phyloP scores from a whole-genome alignment of 2,113 vertebrate genomes.

The Gasterosteus nipponicus region DNA sequence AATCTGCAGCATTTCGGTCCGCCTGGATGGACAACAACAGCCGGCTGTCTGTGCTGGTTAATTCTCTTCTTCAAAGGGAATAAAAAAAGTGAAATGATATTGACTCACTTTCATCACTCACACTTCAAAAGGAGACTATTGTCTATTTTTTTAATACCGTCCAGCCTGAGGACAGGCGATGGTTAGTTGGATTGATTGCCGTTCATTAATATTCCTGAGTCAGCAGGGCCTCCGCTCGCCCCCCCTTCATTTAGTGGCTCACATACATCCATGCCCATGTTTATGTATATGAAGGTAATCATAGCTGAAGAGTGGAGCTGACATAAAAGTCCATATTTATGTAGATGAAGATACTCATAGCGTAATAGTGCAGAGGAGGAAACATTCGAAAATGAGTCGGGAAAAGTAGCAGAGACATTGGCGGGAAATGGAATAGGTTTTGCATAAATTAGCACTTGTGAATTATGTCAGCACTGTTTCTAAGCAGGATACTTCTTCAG shows the following conservation, averaged over 20 bases:
- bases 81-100: slow-evolving; percentile 22
- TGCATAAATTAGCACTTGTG: slow-evolving; percentile 58
- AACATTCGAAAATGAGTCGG: slow-evolving; percentile 8
- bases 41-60: neutral
- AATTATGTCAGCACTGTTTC: slow-evolving; percentile 59
- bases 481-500: slow-evolving; percentile 46
- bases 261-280: slow-evolving; percentile 68
- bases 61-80: neutral
- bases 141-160: neutral
- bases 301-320: slow-evolving; percentile 46
- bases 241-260: slow-evolving; percentile 60
- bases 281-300: slow-evolving; percentile 34
- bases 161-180: slow-evolving; percentile 12
- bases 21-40: slow-evolving; percentile 2
- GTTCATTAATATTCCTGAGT: slow-evolving; percentile 75
- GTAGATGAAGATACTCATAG: slow-evolving; percentile 24
- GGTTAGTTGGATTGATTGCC: slow-evolving; percentile 56
- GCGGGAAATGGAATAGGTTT: slow-evolving; percentile 52
- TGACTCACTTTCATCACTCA: neutral
- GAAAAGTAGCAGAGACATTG: slow-evolving; percentile 15
- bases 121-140: slow-evolving; percentile 29
- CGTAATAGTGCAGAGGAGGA: slow-evolving; percentile 35
- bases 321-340: slow-evolving; percentile 63
- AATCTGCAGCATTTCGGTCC: neutral
- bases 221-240: slow-evolving; percentile 36